Conservation (phyloP, 2,888 invertebrate genomes). For the Archips crataeganus region DNA sequence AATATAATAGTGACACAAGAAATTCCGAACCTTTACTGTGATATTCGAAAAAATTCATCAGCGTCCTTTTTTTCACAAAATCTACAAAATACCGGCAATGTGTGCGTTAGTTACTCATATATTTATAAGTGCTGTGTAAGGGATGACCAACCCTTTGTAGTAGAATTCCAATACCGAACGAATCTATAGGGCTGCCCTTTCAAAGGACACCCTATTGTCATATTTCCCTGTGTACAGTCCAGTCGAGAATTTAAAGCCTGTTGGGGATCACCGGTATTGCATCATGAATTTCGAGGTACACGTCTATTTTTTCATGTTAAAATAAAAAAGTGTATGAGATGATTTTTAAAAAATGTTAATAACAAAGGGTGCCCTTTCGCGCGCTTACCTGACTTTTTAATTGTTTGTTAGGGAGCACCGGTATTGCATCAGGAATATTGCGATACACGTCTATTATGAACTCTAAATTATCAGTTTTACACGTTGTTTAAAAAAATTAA, state of each 20-base stretch:
- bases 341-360: too few relatives aligned
- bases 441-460: too few relatives aligned
- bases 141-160: constrained; percentile 79
- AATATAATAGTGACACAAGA: background rate
- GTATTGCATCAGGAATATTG: too few relatives aligned
- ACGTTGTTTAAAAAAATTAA: too few relatives aligned
- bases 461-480: too few relatives aligned
- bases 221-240: constrained; percentile 53
- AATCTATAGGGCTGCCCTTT: constrained; percentile 68
- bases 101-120: constrained; percentile 43
- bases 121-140: constrained; percentile 63
- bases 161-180: constrained; percentile 77
- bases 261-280: background rate
- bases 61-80: background rate
- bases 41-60: constrained; percentile 10
- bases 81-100: constrained; percentile 21
- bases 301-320: too few relatives aligned
- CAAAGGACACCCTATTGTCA: constrained; percentile 66
- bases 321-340: too few relatives aligned
- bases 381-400: too few relatives aligned
- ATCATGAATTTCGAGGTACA: background rate
- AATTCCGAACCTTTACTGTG: background rate
- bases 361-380: too few relatives aligned
- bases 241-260: constrained; percentile 41
- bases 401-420: too few relatives aligned